Percentiles rank a stretch among this genome's conserved stretches.
Evolutionary conservation across 1,140 invertebrate species (phyloP).

Genomic region (Panagrolaimus sp.): DNA sequence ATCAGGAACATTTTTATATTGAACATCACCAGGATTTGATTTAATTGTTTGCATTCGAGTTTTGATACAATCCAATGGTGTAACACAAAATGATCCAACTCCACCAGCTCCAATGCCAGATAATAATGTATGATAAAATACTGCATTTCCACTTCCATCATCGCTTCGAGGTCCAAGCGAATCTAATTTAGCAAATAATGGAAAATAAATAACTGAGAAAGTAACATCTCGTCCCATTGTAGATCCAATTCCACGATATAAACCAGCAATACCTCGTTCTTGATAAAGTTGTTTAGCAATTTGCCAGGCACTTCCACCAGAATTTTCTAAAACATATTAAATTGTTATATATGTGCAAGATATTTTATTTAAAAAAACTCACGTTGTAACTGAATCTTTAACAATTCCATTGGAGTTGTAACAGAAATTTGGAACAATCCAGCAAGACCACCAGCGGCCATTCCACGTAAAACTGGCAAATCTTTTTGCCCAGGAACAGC

Average conservation of each 20-base stretch:
- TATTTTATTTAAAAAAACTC: constrained; percentile 20
- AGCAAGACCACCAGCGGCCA: constrained; percentile 84
- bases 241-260: constrained; percentile 89
- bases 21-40: constrained; percentile 76
- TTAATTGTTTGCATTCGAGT: constrained; percentile 88
- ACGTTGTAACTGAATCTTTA: constrained; percentile 93
- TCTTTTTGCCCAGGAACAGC: constrained; percentile 65
- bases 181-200: constrained; percentile 89
- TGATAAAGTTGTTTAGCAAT: constrained; percentile 74
- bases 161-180: constrained; percentile 65
- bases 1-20: constrained; percentile 80
- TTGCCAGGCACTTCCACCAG: constrained; percentile 70
- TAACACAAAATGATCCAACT: constrained; percentile 79
- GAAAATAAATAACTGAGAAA: constrained; percentile 97
- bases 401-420: constrained; percentile 96
- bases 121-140: constrained; percentile 85
- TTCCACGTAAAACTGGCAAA: constrained; percentile 73
- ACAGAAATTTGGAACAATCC: constrained; percentile 95
- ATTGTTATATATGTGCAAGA: neutral
- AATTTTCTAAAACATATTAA: constrained; percentile 40
- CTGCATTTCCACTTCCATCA: constrained; percentile 69
- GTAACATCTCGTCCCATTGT: constrained; percentile 86
- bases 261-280: constrained; percentile 79
- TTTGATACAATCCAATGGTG: constrained; percentile 93
- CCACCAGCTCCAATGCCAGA: constrained; percentile 83